Evolutionary conservation across 2,113 vertebrate species (phyloP), one percentile per base, ranked within the genome.

Genomic region (Amphilophus citrinellus): DNA sequence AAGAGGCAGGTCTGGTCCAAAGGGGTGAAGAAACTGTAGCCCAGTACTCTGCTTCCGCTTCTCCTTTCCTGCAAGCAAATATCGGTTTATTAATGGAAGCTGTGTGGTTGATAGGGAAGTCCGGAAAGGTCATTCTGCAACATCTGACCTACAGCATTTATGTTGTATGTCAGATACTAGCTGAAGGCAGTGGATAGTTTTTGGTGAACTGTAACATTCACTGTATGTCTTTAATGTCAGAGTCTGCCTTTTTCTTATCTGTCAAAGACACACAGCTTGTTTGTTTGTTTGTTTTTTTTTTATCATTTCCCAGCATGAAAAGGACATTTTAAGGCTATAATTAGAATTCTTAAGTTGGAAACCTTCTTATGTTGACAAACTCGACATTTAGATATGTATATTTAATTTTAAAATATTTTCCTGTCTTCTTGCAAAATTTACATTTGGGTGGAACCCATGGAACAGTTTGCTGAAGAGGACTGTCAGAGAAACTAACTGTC

Each of bases 241-340:
- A n/a, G 71, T 63, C 42, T 76, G 61, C 59, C 17, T 44, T 53
- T 10, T 50, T 73, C 76, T 89, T 90, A 90, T 88, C 87, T 82
- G 5, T 18, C 30, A 4, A 47, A 50, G 35, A 82, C 87, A 80
- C 5, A 24, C 80, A 79, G 73, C 10, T 1, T 10, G 8, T 2
- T 42, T 11, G 10, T 42, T 39, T 10, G 10, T 10, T 42, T 42
- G 7, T 39, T 42, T 42, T 22, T 22, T 22, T 10, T 42, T 42
- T 60, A 82, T 84, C 63, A 77, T 53, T 85, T 80, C 68, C 84
- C n/a, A 13, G n/a, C 22, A 22, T 79, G 53, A 44, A 73, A n/a
- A 5, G 3, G 78, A 80, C 30, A 62, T 78, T 44, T 60, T 22
- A 63, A 84, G 53, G 20, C 32, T 35, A 39, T 20, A 27, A 30